Percentiles rank a stretch among this genome's conserved stretches.
Conservation (phyloP, 2,888 invertebrate species). For the Spodoptera littoralis region DNA sequence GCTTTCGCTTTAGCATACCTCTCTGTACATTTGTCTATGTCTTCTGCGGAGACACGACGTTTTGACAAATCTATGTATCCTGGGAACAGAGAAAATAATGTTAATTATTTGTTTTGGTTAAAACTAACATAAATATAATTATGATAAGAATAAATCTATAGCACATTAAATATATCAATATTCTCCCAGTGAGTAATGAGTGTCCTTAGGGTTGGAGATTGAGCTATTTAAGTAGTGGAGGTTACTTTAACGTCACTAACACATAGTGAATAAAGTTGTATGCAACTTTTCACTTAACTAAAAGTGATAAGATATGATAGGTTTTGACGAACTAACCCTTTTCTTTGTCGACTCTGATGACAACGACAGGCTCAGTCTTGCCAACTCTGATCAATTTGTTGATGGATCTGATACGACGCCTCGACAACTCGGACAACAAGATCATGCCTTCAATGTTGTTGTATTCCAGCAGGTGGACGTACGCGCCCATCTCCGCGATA, state of each 20-base stretch:
- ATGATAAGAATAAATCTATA: too few relatives aligned
- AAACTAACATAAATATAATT: too few relatives aligned
- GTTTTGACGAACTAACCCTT: slow-evolving; percentile 91
- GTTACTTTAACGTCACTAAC: too few relatives aligned
- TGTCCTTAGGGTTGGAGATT: too few relatives aligned
- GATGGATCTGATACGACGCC: slow-evolving; percentile 99
- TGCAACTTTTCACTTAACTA: too few relatives aligned
- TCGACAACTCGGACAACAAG: slow-evolving; percentile 98
- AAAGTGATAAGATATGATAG: not conserved
- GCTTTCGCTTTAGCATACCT: slow-evolving; percentile 99
- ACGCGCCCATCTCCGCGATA: slow-evolving; percentile 99
- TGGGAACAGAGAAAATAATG: slow-evolving; percentile 69
- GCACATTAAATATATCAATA: too few relatives aligned
- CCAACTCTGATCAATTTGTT: slow-evolving; percentile 99
- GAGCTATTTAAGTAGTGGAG: too few relatives aligned
- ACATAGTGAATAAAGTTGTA: too few relatives aligned
- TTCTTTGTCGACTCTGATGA: slow-evolving; percentile 99
- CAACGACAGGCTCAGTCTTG: slow-evolving; percentile 99
- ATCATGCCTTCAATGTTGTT: slow-evolving; percentile 99
- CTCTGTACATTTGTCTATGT: slow-evolving; percentile 99
- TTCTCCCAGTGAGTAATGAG: too few relatives aligned
- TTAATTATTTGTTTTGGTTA: not conserved
- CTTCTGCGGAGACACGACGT: slow-evolving; percentile 98
- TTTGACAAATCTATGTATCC: slow-evolving; percentile 99
- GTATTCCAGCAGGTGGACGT: slow-evolving; percentile 98